Percentiles rank a stretch among this genome's conserved stretches.
Evolutionary conservation across 1,140 invertebrate species (phyloP).

Genomic region (Coelopa frigida): DNA sequence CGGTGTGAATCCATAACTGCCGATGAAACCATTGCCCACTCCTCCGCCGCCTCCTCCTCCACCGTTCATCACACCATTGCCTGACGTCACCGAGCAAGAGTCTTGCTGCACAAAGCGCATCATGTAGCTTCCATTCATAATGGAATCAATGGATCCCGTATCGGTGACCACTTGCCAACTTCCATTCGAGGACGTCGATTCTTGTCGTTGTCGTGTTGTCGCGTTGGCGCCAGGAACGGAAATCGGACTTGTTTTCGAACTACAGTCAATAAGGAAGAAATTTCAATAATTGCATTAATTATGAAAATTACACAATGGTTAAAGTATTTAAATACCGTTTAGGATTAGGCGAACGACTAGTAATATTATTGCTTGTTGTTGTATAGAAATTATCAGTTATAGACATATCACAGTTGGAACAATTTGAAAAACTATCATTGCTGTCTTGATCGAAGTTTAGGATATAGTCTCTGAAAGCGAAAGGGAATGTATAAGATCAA

Average conservation of each 20-base stretch:
- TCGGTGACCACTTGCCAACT: constrained; percentile 65
- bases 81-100: not conserved
- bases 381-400: constrained; percentile 40
- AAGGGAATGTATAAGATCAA: no score
- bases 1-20: not conserved
- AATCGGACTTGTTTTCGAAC: constrained; percentile 53
- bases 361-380: constrained; percentile 31
- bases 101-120: constrained; percentile 35
- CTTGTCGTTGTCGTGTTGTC: constrained; percentile 49
- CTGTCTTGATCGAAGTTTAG: constrained; percentile 41
- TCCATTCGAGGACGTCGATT: constrained; percentile 47
- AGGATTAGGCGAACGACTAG: constrained; percentile 38
- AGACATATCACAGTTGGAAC: constrained; percentile 44
- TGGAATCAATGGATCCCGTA: constrained; percentile 54
- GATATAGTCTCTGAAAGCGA: constrained; percentile 28
- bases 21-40: not conserved
- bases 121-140: constrained; percentile 49
- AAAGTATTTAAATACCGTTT: constrained; percentile 31
- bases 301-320: not conserved
- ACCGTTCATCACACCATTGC: constrained; percentile 1
- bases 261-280: constrained; percentile 8
- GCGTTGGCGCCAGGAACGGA: constrained; percentile 47
- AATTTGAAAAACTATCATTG: constrained; percentile 42
- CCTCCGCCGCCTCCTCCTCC: not conserved
- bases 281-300: not conserved